A percentile compares a stretch with the other conserved stretches of the same genome.
These are phyloP conservation scores for Amblyraja radiata DNA, from an alignment of 2,797 vertebrate species.

Conservation along the genomic window DNA sequence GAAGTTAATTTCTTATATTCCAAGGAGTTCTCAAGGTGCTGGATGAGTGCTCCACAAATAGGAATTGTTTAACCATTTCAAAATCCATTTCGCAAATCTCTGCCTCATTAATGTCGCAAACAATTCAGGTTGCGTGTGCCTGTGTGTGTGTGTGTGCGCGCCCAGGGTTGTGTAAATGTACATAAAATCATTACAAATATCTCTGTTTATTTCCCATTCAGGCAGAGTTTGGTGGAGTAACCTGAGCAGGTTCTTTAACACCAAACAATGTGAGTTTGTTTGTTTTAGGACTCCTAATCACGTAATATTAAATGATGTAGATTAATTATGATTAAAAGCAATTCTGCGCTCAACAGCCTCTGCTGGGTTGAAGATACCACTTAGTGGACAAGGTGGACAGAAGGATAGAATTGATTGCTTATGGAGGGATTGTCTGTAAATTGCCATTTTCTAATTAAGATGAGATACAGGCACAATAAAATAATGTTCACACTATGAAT, in stretches of 20 bases:
- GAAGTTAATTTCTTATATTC: neutral
- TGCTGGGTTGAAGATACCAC: neutral
- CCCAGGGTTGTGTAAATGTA: neutral
- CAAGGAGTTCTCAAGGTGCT: neutral
- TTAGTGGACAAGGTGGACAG: neutral
- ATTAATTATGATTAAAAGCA: neutral
- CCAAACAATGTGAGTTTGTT: neutral
- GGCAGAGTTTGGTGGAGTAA: neutral
- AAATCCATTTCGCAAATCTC: neutral
- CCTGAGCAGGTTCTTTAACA: neutral
- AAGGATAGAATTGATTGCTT: neutral
- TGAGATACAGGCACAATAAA: neutral
- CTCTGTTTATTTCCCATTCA: no score
- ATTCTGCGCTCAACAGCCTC: neutral
- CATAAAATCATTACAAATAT: no score
- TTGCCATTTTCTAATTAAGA: neutral
- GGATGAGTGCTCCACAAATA: neutral
- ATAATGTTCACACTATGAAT: neutral
- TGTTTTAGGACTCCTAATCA: neutral
- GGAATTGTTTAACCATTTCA: conserved; percentile 8
- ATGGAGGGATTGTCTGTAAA: neutral
- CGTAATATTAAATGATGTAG: neutral
- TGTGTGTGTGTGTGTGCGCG: neutral
- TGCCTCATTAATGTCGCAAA: neutral
- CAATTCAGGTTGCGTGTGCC: neutral